These are phyloP conservation scores for Agrilus cyanescens DNA, from an alignment of 2,888 invertebrate genomes.

Conservation along the genomic window DNA sequence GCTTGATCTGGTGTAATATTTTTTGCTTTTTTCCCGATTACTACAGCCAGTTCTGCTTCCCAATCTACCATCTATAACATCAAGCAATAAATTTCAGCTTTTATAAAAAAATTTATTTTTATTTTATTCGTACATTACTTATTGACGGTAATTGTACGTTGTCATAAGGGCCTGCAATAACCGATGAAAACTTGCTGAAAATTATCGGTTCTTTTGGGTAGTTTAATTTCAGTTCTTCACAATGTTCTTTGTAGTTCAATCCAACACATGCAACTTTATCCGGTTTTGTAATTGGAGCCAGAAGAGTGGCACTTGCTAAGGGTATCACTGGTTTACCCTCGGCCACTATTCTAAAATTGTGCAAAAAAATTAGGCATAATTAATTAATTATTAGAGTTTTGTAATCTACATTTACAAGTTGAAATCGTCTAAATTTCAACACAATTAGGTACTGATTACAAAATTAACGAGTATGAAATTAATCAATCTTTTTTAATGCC, in stretches of 20 bases:
- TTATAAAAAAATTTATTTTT: background rate
- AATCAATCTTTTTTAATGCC: too few relatives aligned
- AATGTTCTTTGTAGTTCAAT: conserved; percentile 78
- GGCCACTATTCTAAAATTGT: conserved; percentile 38
- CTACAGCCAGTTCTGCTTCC: conserved; percentile 78
- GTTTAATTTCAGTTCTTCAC: conserved; percentile 65
- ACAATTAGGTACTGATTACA: too few relatives aligned
- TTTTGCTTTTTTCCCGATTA: conserved; percentile 68
- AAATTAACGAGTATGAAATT: too few relatives aligned
- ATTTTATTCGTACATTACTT: conserved; percentile 47
- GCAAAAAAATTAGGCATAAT: too few relatives aligned
- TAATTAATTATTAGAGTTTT: too few relatives aligned
- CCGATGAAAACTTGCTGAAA: conserved; percentile 77
- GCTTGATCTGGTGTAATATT: conserved; percentile 55
- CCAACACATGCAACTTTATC: conserved; percentile 81
- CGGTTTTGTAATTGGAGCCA: conserved; percentile 65
- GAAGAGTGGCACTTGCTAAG: conserved; percentile 44
- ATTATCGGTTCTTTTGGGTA: conserved; percentile 67
- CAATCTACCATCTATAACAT: conserved; percentile 66
- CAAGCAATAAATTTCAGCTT: conserved; percentile 9
- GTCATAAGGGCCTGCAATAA: conserved; percentile 62
- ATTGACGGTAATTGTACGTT: conserved; percentile 50
- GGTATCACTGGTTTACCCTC: conserved; percentile 41
- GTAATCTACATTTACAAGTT: too few relatives aligned
- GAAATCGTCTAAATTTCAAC: background rate